Percentiles rank a stretch among this genome's conserved stretches.
These are phyloP conservation scores for Punctoribates punctum DNA, from an alignment of 2,888 invertebrate genomes.

Conservation along the genomic window DNA sequence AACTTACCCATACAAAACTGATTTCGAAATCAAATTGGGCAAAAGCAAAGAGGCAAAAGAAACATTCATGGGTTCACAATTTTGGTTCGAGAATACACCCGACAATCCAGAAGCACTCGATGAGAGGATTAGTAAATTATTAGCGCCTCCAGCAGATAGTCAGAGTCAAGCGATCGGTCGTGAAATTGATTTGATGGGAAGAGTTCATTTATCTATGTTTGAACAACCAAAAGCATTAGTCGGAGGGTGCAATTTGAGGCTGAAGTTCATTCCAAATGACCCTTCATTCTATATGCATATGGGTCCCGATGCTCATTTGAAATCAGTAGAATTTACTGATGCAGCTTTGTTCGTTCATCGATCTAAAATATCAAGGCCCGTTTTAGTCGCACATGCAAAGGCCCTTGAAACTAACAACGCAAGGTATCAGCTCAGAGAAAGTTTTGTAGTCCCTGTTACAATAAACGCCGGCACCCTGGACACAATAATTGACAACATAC, in stretches of 20 bases:
- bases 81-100: neutral
- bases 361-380: neutral
- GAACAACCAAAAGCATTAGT: neutral
- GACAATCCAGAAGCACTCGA: neutral
- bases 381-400: neutral
- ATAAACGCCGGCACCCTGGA: neutral
- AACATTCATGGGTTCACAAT: neutral
- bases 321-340: neutral
- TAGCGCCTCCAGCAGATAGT: neutral
- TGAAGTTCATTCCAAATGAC: conserved; percentile 1
- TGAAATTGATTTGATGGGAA: conserved; percentile 1
- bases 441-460: neutral
- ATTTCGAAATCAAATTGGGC: conserved; percentile 1
- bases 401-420: neutral
- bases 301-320: neutral
- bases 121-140: neutral
- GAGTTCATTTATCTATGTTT: neutral
- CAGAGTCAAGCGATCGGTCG: neutral
- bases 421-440: conserved; percentile 22
- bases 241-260: neutral
- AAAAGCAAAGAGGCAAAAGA: neutral
- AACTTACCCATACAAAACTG: conserved; percentile 20
- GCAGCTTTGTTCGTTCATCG: neutral
- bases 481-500: conserved; percentile 5
- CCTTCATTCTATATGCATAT: conserved; percentile 8